phyloP scores from a whole-genome alignment of 2,888 invertebrate genomes.

The Drosophila neonasuta region DNA sequence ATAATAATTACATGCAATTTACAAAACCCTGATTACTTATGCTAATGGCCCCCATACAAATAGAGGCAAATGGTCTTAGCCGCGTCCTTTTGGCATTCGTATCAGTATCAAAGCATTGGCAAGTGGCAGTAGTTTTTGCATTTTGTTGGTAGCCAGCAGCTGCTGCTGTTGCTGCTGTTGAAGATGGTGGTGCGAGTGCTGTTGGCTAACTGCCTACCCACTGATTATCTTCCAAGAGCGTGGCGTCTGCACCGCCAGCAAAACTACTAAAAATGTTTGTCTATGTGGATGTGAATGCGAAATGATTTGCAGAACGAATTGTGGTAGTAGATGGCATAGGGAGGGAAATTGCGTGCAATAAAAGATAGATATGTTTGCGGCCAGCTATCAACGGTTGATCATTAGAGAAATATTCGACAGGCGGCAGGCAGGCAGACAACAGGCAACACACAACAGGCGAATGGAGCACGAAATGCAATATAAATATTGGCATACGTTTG shows the following conservation, averaged over 20 bases:
- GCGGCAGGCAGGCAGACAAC: constrained; percentile 28
- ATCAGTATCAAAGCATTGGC: neutral
- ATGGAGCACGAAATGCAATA: constrained; percentile 41
- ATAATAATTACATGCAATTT: constrained; percentile 53
- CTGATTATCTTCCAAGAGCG: constrained; percentile 62
- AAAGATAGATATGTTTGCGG: constrained; percentile 73
- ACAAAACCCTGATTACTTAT: constrained; percentile 59
- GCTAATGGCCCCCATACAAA: constrained; percentile 48
- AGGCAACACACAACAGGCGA: constrained; percentile 19
- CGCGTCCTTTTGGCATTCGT: constrained; percentile 21
- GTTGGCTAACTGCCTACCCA: constrained; percentile 54
- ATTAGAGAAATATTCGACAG: constrained; percentile 62
- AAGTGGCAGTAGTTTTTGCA: constrained; percentile 10
- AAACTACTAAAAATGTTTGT: constrained; percentile 60
- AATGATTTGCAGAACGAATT: constrained; percentile 72
- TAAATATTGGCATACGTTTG: constrained; percentile 59
- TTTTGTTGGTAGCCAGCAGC: constrained; percentile 42
- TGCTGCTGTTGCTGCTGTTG: constrained; percentile 14
- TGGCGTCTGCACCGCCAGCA: constrained; percentile 36
- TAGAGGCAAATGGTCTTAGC: constrained; percentile 36
- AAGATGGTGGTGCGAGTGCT: constrained; percentile 28
- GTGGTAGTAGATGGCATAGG: constrained; percentile 31
- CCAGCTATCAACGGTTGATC: constrained; percentile 69
- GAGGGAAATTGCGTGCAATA: constrained; percentile 73
- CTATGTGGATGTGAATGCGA: constrained; percentile 48